Conservation (phyloP, 1,140 invertebrate genomes). For the Papilio helenus region DNA sequence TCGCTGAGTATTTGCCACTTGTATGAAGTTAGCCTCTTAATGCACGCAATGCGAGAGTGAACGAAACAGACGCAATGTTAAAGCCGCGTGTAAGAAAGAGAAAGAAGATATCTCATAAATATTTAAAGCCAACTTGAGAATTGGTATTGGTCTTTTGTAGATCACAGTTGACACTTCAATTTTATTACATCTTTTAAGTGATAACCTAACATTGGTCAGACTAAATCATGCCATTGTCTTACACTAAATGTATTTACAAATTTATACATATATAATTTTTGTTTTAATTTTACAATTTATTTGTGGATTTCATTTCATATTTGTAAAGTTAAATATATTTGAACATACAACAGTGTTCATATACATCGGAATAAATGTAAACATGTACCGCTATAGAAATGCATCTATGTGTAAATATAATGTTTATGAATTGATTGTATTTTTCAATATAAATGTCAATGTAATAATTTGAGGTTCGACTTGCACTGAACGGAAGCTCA, state of each 20-base stretch:
- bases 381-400: not conserved
- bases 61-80: not conserved
- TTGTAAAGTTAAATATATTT: conserved; percentile 31
- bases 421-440: conserved; percentile 25
- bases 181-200: conserved; percentile 19
- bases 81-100: not conserved
- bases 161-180: not conserved
- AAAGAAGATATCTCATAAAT: not conserved
- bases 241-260: conserved; percentile 15
- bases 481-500: conserved; percentile 65
- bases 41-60: conserved; percentile 4
- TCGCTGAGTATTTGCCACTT: not conserved
- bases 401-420: conserved; percentile 29
- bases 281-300: conserved; percentile 17
- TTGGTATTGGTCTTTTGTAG: not conserved
- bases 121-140: not conserved
- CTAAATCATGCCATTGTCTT: conserved; percentile 15
- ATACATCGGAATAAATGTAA: not conserved
- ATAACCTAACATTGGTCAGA: not conserved
- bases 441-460: conserved; percentile 32
- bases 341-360: not conserved
- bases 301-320: conserved; percentile 21
- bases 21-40: conserved; percentile 7
- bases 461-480: conserved; percentile 24
- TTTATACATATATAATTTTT: not conserved